phyloP scores from a whole-genome alignment of 1,140 invertebrate genomes.

The Drosophila tristis region DNA sequence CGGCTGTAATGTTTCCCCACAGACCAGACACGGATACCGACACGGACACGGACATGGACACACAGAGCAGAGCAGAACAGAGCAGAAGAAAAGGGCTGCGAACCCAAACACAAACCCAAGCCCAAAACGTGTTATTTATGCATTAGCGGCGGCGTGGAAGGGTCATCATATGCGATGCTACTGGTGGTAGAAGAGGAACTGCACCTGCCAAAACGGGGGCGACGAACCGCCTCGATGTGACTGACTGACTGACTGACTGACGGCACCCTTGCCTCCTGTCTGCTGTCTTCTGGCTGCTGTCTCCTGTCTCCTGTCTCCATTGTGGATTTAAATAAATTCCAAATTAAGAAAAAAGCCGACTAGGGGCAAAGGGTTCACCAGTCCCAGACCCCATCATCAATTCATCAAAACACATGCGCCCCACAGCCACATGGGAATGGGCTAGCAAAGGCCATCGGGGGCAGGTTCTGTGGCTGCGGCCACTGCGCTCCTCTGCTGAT shows the following conservation, averaged over 20 bases:
- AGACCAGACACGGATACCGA: slow-evolving; percentile 7
- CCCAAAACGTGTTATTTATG: slow-evolving; percentile 68
- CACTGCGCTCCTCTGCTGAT: slow-evolving; percentile 42
- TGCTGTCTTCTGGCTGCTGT: neutral
- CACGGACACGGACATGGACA: slow-evolving; percentile 12
- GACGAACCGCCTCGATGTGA: slow-evolving; percentile 56
- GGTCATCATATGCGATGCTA: slow-evolving; percentile 22
- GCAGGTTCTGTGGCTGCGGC: slow-evolving; percentile 8
- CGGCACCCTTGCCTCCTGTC: slow-evolving; percentile 36
- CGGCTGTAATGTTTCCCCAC: slow-evolving; percentile 29
- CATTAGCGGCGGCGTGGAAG: slow-evolving; percentile 54
- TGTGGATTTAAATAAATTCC: slow-evolving; percentile 83
- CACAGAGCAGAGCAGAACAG: slow-evolving; percentile 14
- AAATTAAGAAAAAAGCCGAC: slow-evolving; percentile 72
- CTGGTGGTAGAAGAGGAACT: slow-evolving; percentile 26
- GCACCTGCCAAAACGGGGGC: slow-evolving; percentile 74
- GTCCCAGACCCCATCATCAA: slow-evolving; percentile 75
- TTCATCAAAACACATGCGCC: slow-evolving; percentile 73
- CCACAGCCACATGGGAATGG: slow-evolving; percentile 3
- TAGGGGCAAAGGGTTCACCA: slow-evolving; percentile 47
- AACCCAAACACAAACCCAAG: slow-evolving; percentile 3
- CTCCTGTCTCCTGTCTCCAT: slow-evolving; percentile 13
- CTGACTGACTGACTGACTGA: slow-evolving; percentile 38
- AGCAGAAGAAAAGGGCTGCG: slow-evolving; percentile 23
- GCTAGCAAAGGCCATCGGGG: slow-evolving; percentile 13